A percentile compares a stretch with the other conserved stretches of the same genome.
These are phyloP conservation scores for Chrysotoxum bicinctum DNA, from an alignment of 2,888 invertebrate genomes.

Conservation along the genomic window DNA sequence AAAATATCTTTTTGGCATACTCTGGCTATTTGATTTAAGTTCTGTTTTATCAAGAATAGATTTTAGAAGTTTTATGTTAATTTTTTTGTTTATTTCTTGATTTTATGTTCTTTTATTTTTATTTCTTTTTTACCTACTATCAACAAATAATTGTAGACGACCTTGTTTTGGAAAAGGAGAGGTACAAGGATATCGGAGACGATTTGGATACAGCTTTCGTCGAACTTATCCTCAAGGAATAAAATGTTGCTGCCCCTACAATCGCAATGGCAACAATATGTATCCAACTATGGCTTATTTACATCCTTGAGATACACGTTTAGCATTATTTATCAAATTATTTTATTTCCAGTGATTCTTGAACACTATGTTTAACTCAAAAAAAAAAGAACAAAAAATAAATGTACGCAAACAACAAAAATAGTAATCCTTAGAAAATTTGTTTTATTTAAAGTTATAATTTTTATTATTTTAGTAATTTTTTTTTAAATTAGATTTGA, in stretches of 20 bases:
- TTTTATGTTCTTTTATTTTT: conserved; percentile 67
- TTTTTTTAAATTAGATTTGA: conserved; percentile 53
- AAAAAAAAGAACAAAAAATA: conserved; percentile 40
- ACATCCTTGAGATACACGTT: conserved; percentile 48
- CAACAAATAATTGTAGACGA: conserved; percentile 86
- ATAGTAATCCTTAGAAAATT: conserved; percentile 48
- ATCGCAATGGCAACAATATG: conserved; percentile 19
- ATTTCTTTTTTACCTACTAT: conserved; percentile 46
- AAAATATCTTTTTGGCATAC: background rate
- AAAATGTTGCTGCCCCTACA: conserved; percentile 76
- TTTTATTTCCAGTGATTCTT: conserved; percentile 62
- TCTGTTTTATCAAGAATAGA: conserved; percentile 72
- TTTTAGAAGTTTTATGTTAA: conserved; percentile 31
- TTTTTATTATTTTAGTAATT: conserved; percentile 72
- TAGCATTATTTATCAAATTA: conserved; percentile 57
- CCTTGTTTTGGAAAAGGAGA: conserved; percentile 98
- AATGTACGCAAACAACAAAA: conserved; percentile 65
- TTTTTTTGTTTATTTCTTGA: conserved; percentile 71
- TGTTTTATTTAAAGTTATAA: conserved; percentile 43
- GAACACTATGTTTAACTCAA: conserved; percentile 70
- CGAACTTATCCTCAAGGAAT: conserved; percentile 91
- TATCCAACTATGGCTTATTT: conserved; percentile 46
- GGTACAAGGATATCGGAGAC: conserved; percentile 99
- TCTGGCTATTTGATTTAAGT: conserved; percentile 59
- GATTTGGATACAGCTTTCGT: conserved; percentile 99